phyloP scores from a whole-genome alignment of 2,797 vertebrate species.

The Varecia variegata region DNA sequence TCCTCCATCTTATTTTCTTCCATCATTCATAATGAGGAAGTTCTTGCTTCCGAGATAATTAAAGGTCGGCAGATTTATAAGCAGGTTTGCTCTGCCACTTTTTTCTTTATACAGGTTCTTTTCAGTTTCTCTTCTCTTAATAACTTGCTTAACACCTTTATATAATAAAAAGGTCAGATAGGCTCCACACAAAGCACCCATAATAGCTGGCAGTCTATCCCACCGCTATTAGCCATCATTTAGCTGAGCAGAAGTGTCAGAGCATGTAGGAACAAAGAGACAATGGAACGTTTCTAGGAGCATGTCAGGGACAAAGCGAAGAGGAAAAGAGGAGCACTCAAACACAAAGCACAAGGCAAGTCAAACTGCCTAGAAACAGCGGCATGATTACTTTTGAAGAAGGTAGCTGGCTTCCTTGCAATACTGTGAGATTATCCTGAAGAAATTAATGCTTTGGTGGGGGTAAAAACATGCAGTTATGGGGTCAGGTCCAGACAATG shows the following conservation, averaged over 20 bases:
- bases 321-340: background rate
- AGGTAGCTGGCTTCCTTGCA: background rate
- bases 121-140: constrained; percentile 61
- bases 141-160: constrained; percentile 50
- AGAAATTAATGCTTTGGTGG: background rate
- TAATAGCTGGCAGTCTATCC: constrained; percentile 11
- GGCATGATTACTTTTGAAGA: background rate
- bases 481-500: background rate
- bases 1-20: constrained; percentile 10
- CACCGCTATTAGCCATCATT: constrained; percentile 20
- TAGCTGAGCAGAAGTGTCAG: background rate
- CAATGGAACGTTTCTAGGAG: background rate
- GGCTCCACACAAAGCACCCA: background rate
- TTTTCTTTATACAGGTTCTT: constrained; percentile 44
- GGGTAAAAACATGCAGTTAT: background rate
- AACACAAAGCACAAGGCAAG: background rate
- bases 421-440: background rate
- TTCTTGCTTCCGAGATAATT: constrained; percentile 57
- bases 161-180: constrained; percentile 50
- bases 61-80: constrained; percentile 41
- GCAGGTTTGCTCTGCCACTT: constrained; percentile 34
- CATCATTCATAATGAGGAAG: constrained; percentile 42
- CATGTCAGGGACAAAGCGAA: background rate
- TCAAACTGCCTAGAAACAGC: background rate
- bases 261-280: constrained; percentile 18